Evolutionary conservation across 2,797 vertebrate genomes (phyloP).

Genomic region (Coendou prehensilis): DNA sequence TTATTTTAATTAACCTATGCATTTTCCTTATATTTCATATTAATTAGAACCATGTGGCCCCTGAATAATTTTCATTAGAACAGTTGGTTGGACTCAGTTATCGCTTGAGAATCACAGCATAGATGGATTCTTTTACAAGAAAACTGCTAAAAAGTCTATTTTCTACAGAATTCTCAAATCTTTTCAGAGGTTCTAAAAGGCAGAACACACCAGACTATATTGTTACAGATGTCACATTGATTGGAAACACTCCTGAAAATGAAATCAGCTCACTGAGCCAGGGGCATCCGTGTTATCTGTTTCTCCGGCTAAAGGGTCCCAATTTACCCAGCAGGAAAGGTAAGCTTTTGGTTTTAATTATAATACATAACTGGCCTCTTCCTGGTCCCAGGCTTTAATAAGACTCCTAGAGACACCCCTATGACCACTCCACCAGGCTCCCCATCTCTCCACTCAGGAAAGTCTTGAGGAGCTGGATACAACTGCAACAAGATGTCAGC

Average conservation of each 20-base stretch:
- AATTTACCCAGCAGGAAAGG: background rate
- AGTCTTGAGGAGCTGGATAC: rapidly evolving
- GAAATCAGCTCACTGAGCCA: background rate
- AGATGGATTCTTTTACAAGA: background rate
- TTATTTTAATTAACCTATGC: background rate
- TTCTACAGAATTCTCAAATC: background rate
- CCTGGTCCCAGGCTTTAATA: background rate
- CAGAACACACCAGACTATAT: rapidly evolving
- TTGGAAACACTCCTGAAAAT: background rate
- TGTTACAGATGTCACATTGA: background rate
- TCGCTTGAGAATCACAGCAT: background rate
- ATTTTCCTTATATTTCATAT: background rate
- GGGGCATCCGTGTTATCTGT: background rate
- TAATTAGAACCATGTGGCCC: too few species aligned
- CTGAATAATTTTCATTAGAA: background rate
- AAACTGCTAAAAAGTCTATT: background rate
- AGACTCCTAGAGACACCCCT: background rate
- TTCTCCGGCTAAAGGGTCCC: background rate
- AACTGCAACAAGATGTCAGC: background rate
- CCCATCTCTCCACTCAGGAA: background rate
- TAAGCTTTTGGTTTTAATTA: background rate
- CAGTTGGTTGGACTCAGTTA: background rate
- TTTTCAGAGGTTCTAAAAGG: background rate
- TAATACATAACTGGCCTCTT: background rate
- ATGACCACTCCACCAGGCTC: too few species aligned